Percentiles rank a stretch among this genome's conserved stretches.
Evolutionary conservation across 2,797 vertebrate genomes (phyloP).

Genomic region (Spea hammondii): DNA sequence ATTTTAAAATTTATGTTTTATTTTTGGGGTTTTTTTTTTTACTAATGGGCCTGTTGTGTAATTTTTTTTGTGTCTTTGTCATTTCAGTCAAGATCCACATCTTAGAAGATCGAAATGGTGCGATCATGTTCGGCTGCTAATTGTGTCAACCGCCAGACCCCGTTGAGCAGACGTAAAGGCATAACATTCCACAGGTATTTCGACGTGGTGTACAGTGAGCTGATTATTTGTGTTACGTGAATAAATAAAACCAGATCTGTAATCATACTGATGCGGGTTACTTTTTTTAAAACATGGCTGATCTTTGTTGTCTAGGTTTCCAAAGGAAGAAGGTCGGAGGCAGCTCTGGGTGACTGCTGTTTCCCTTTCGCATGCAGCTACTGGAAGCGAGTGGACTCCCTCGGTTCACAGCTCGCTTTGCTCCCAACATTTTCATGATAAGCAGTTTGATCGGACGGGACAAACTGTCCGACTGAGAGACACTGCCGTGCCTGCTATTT

Average conservation of each 20-base stretch:
- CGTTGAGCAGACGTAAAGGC: constrained; percentile 32
- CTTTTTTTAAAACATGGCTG: too few relatives aligned
- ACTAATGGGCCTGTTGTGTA: too few relatives aligned
- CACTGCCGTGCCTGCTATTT: constrained; percentile 39
- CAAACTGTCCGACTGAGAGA: constrained; percentile 45
- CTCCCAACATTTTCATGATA: constrained; percentile 37
- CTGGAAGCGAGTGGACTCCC: constrained; percentile 40
- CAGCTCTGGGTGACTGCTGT: constrained; percentile 41
- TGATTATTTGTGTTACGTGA: background rate
- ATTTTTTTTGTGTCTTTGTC: background rate
- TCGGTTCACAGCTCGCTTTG: constrained; percentile 45
- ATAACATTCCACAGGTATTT: constrained; percentile 47
- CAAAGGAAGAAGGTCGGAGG: constrained; percentile 39
- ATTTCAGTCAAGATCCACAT: background rate
- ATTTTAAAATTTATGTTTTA: background rate
- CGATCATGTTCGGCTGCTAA: constrained; percentile 50
- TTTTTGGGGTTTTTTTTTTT: too few relatives aligned
- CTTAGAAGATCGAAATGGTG: constrained; percentile 36
- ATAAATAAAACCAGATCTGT: too few relatives aligned
- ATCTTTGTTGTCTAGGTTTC: constrained; percentile 14
- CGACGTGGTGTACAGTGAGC: background rate
- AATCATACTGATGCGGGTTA: too few relatives aligned
- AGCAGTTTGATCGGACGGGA: constrained; percentile 44
- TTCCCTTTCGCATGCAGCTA: constrained; percentile 29
- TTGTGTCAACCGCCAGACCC: constrained; percentile 47